Percentiles rank a stretch among this genome's conserved stretches.
phyloP scores from a whole-genome alignment of 2,113 vertebrate species.

The Alectura lathami region DNA sequence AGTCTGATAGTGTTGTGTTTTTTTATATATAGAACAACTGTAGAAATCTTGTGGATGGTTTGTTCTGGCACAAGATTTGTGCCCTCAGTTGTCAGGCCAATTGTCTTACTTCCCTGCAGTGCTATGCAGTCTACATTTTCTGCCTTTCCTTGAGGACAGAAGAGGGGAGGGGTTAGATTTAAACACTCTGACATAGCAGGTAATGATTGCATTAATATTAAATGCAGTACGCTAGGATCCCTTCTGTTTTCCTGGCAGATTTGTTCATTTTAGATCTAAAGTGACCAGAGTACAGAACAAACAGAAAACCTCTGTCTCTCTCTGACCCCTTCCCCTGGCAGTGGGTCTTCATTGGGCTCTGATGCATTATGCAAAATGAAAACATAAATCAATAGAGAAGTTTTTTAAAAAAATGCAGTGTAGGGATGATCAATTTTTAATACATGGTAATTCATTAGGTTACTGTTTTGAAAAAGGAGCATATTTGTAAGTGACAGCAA shows the following conservation, averaged over 20 bases:
- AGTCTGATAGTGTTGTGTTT: not conserved
- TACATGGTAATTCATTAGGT: slow-evolving; percentile 1
- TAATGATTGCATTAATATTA: not conserved
- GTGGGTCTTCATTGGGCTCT: not conserved
- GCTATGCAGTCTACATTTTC: not conserved
- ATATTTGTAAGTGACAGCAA: not conserved
- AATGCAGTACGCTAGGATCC: not conserved
- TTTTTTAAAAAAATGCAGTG: not conserved
- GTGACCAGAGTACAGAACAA: not conserved
- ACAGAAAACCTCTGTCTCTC: not conserved
- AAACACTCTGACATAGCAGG: not conserved
- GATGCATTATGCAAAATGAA: not conserved
- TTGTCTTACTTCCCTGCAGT: not conserved
- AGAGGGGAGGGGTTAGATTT: not conserved
- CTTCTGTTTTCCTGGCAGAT: not conserved
- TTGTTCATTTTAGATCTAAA: not conserved
- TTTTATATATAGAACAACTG: not conserved
- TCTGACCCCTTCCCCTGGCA: not conserved
- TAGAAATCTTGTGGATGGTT: slow-evolving; percentile 42
- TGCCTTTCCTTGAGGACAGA: not conserved
- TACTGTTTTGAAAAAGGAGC: not conserved
- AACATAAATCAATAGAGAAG: not conserved
- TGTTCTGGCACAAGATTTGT: slow-evolving; percentile 22
- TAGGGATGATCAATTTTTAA: not conserved
- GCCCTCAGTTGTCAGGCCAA: not conserved